Conservation (phyloP, 2,113 vertebrate species). For the Rhinopithecus roxellana region DNA sequence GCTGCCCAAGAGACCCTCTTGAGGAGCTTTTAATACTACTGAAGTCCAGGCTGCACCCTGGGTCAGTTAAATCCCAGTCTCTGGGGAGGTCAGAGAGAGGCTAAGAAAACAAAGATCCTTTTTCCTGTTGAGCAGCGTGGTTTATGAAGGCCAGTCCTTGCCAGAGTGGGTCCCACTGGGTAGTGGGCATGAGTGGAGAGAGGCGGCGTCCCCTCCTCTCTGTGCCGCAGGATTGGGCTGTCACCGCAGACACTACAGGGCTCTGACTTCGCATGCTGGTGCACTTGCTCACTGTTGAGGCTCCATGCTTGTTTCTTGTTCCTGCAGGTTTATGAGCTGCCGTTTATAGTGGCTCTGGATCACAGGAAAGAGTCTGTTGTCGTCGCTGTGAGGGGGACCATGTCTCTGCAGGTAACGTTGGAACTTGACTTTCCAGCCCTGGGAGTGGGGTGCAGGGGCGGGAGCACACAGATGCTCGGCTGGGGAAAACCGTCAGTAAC, state of each 20-base stretch:
- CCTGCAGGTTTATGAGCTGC: constrained; percentile 95
- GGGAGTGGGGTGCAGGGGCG: neutral
- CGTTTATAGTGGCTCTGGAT: constrained; percentile 96
- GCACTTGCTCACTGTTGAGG: no score
- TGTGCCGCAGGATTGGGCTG: neutral
- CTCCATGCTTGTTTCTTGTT: neutral
- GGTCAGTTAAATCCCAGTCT: fast-evolving
- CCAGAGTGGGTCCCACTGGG: neutral
- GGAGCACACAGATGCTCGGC: fast-evolving
- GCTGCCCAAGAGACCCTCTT: neutral
- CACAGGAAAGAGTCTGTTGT: constrained; percentile 94
- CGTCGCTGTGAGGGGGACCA: constrained; percentile 95
- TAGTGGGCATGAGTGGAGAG: neutral
- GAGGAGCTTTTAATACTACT: neutral
- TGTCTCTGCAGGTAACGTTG: constrained; percentile 92
- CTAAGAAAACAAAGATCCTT: neutral
- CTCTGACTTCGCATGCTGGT: fast-evolving
- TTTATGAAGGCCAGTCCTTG: neutral
- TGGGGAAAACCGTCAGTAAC: no score
- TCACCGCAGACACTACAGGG: neutral
- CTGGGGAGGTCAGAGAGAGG: no score
- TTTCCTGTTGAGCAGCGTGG: no score
- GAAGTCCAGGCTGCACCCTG: neutral
- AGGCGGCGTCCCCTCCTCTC: neutral
- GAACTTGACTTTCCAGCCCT: neutral